Evolutionary conservation across 2,888 invertebrate species (phyloP).

Genomic region (Conistra vaccinii): DNA sequence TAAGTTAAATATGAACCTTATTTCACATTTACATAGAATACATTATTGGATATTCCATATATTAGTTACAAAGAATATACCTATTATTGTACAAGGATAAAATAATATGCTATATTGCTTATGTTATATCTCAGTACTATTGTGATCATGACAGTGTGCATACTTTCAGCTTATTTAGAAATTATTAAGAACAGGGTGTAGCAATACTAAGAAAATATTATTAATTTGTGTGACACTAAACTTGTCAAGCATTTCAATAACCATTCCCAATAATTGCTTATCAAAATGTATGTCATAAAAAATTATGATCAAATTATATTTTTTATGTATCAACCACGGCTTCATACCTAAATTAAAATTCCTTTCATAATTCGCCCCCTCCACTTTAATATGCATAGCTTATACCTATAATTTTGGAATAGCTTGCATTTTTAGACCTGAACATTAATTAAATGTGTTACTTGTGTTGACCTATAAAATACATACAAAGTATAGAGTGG

Average conservation of each 20-base stretch:
- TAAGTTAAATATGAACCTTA: background rate
- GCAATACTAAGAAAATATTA: background rate
- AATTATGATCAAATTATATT: constrained; percentile 34
- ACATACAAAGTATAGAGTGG: background rate
- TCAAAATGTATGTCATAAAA: constrained; percentile 21
- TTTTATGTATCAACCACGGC: constrained; percentile 15
- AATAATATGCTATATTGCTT: background rate
- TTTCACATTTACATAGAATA: background rate
- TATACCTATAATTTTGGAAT: background rate
- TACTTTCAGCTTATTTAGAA: constrained; percentile 22
- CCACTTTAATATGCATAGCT: background rate
- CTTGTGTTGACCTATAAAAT: background rate
- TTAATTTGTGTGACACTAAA: background rate
- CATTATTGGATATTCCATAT: constrained; percentile 8
- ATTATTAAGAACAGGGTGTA: background rate
- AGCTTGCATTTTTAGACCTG: background rate
- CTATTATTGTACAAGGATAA: constrained; percentile 31
- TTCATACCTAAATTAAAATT: constrained; percentile 36
- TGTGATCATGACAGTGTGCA: background rate
- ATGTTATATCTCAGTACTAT: background rate
- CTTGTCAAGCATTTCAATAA: constrained; percentile 5
- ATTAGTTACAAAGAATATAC: background rate
- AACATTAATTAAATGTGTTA: background rate
- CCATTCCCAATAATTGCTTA: constrained; percentile 7
- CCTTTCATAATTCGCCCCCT: background rate